Conservation (phyloP, 2,888 invertebrate species). For the Rapana venosa region DNA sequence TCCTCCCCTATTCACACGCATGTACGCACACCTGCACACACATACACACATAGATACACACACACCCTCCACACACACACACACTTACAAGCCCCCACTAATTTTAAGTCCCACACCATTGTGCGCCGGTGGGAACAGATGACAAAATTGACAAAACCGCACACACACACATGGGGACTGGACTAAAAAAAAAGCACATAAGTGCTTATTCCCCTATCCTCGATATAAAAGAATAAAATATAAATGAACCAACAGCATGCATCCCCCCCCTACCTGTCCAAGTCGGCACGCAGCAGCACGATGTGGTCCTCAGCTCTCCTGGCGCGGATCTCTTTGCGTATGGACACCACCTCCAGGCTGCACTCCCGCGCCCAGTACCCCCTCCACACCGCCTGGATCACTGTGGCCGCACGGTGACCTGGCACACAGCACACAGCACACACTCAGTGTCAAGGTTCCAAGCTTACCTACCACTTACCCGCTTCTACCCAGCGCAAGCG, state of each 20-base stretch:
- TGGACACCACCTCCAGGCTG: slow-evolving; percentile 64
- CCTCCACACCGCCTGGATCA: slow-evolving; percentile 75
- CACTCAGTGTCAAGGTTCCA: too few relatives aligned
- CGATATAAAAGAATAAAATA: too few relatives aligned
- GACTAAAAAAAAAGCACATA: too few relatives aligned
- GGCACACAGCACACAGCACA: neutral
- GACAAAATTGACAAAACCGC: too few relatives aligned
- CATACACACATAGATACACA: neutral
- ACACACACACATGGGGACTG: too few relatives aligned
- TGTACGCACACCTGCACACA: neutral
- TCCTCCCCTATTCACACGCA: too few relatives aligned
- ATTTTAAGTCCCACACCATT: neutral
- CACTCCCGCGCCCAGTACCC: slow-evolving; percentile 71
- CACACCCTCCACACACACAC: neutral
- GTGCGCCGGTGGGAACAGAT: too few relatives aligned
- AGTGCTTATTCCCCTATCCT: too few relatives aligned
- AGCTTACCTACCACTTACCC: too few relatives aligned
- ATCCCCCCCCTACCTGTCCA: slow-evolving; percentile 62
- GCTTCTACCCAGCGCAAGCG: too few relatives aligned
- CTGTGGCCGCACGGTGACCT: slow-evolving; percentile 70
- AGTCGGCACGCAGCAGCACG: slow-evolving; percentile 64
- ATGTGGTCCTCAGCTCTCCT: slow-evolving; percentile 75
- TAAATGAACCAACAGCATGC: neutral
- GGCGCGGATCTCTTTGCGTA: slow-evolving; percentile 73
- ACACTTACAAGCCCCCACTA: neutral